These are phyloP conservation scores for Callithrix jacchus DNA, from an alignment of 2,113 vertebrate genomes.

Conservation along the genomic window DNA sequence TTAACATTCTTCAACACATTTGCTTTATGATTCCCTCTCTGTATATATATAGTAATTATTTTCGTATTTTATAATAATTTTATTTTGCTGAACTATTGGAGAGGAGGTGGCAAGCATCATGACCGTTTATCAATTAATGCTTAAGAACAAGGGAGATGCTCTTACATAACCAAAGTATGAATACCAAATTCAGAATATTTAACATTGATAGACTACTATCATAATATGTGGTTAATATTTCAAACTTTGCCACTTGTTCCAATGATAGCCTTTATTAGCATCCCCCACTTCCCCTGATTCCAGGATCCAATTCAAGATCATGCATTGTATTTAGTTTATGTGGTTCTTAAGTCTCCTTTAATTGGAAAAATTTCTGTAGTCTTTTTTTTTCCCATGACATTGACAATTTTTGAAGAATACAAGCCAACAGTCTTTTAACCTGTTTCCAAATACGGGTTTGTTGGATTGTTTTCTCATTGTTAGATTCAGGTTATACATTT, in stretches of 20 bases:
- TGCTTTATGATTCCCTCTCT: background rate
- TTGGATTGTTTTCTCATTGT: background rate
- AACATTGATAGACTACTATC: background rate
- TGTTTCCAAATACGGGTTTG: background rate
- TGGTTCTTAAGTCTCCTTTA: slow-evolving; percentile 5
- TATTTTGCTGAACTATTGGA: background rate
- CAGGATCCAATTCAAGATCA: background rate
- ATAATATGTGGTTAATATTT: background rate
- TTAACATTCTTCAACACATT: slow-evolving; percentile 18
- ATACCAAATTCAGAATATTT: background rate
- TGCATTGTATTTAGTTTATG: background rate
- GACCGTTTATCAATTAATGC: background rate
- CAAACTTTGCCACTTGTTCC: background rate
- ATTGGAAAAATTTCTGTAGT: background rate
- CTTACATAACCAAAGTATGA: background rate
- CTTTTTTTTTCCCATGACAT: background rate
- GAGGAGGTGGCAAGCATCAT: background rate
- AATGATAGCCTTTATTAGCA: background rate
- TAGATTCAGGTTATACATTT: background rate
- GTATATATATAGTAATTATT: background rate
- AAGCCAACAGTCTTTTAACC: background rate
- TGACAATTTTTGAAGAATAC: background rate
- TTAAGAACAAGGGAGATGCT: background rate
- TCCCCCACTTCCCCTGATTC: background rate
- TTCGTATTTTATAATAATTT: background rate